Evolutionary conservation across 2,888 invertebrate genomes (phyloP), one percentile per base, ranked within the genome.

Genomic region (Aphidius colemani): DNA sequence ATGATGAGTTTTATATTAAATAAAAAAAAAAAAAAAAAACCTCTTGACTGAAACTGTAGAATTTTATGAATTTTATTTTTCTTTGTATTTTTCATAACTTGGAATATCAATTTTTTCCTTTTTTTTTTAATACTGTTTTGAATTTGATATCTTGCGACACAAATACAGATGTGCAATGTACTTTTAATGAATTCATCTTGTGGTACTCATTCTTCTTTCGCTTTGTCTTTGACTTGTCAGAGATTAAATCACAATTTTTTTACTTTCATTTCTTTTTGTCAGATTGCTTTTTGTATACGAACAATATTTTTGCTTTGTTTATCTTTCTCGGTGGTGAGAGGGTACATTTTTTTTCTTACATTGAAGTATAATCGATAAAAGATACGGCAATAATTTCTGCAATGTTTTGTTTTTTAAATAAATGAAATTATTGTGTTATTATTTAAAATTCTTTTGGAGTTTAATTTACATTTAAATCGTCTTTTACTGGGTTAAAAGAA

Each of bases 151-250:
- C 61, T 66, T 65, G 67, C 65, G 66, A 66, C 67, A 69, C 65
- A 69, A 66, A 69, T 66, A 64, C 53, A 61, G 40, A 58, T 39
- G 59, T 63, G 67, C 60, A 53, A 49, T 65, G 63, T 69, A 72
- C 72, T 70, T 70, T 73, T 73, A 72, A 70, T 72, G 66, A 64
- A 68, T 74, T 73, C 68, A 69, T 69, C 69, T 67, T 66, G 61
- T 60, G 67, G 60, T 70, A 72, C 69, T 73, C 70, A 68, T 74
- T 70, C 65, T 67, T 66, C 67, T 62, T 63, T 45, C 30, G 30
- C 30, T 30, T 30, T 30, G 30, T 30, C 30, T 30, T 30, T 30
- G 30, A 30, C 30, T 30, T 30, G 30, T 30, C 5, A 5, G 30
- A 30, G 30, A 30, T 30, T 30, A 30, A 30, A 30, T 30, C 30